Evolutionary conservation across 2,888 invertebrate genomes (phyloP).

Genomic region (Eudasyphora cyanicolor): DNA sequence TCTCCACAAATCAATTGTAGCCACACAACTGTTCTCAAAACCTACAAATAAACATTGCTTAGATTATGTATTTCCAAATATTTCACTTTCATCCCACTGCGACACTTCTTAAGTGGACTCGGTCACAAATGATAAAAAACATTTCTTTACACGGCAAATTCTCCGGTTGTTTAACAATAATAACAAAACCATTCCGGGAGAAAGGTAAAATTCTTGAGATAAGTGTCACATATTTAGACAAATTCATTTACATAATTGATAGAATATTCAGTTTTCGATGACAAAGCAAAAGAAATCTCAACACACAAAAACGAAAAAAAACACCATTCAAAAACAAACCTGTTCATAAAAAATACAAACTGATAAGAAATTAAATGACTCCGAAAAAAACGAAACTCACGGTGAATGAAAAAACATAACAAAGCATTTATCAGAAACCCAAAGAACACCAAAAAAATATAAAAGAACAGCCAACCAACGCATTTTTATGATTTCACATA

Average conservation of each 20-base stretch:
- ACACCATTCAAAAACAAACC: slow-evolving; percentile 32
- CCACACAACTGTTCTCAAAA: no score
- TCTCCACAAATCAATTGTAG: no score
- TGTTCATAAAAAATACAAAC: slow-evolving; percentile 24
- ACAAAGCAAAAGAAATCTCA: background rate
- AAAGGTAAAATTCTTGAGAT: slow-evolving; percentile 23
- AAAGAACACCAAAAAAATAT: background rate
- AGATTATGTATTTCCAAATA: no score
- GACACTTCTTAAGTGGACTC: slow-evolving; percentile 5
- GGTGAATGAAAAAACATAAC: slow-evolving; percentile 5
- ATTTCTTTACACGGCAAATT: background rate
- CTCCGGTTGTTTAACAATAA: background rate
- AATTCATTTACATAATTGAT: slow-evolving; percentile 45
- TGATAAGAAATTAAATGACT: slow-evolving; percentile 4
- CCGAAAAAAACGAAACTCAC: background rate
- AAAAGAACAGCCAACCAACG: background rate
- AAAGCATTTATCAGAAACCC: background rate
- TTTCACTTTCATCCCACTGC: slow-evolving; percentile 5
- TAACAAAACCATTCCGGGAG: slow-evolving; percentile 7
- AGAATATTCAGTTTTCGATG: slow-evolving; percentile 26
- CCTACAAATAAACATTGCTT: no score
- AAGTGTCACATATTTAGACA: slow-evolving; percentile 15
- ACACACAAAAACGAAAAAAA: background rate
- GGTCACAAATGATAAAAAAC: slow-evolving; percentile 31
- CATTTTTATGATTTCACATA: slow-evolving; percentile 23